phyloP scores from a whole-genome alignment of 2,113 vertebrate genomes.

The Zosterops hypoxanthus region DNA sequence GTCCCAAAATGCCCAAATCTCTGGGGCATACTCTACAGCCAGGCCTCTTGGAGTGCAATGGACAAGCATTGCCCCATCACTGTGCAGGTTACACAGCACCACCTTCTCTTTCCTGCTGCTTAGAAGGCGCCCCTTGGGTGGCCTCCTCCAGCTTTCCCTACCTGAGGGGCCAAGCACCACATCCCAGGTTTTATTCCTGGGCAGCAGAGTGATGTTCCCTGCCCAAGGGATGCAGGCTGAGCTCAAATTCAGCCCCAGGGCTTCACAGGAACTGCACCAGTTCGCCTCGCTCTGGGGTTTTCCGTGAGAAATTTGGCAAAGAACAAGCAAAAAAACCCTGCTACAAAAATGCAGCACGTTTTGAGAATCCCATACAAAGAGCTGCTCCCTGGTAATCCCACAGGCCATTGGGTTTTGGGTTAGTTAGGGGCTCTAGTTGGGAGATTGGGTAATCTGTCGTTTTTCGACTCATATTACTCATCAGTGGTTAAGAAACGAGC shows the following conservation, averaged over 20 bases:
- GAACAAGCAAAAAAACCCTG: neutral
- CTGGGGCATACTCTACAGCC: neutral
- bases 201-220: neutral
- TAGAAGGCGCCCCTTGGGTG: neutral
- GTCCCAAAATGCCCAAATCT: neutral
- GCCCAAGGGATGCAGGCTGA: neutral
- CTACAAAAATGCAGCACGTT: rapidly evolving
- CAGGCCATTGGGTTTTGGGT: neutral
- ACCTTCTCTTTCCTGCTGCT: neutral
- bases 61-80: neutral
- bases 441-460: neutral
- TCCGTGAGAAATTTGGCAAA: neutral
- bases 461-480: neutral
- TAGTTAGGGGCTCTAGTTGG: neutral
- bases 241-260: neutral
- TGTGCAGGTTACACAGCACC: neutral
- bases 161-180: rapidly evolving
- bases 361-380: neutral
- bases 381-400: neutral
- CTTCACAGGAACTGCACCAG: neutral
- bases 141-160: neutral
- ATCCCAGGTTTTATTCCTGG: neutral
- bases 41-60: neutral
- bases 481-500: neutral
- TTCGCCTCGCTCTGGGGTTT: rapidly evolving